Evolutionary conservation across 2,888 invertebrate genomes (phyloP).

Genomic region (Branchellion lobata): DNA sequence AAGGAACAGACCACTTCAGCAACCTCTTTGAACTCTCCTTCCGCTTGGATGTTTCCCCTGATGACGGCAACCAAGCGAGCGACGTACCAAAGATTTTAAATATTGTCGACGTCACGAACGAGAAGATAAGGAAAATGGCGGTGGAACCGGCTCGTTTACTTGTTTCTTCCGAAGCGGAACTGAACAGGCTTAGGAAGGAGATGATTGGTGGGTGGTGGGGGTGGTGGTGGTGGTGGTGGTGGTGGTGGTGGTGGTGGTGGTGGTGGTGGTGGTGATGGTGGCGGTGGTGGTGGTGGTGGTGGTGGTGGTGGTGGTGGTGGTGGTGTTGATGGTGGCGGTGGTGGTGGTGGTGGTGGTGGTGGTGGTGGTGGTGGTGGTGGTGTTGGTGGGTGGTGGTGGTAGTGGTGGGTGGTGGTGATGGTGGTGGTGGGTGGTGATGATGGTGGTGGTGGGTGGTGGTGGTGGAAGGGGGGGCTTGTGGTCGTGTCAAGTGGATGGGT

Average conservation of each 20-base stretch:
- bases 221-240: no score
- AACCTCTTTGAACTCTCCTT: not conserved
- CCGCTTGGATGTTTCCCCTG: not conserved
- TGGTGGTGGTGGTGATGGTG: no score
- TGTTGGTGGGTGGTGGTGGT: not conserved
- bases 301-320: not conserved
- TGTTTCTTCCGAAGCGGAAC: not conserved
- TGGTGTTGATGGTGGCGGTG: no score
- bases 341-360: not conserved
- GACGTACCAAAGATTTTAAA: constrained; percentile 8
- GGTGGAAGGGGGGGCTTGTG: no score
- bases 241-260: no score
- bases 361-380: no score
- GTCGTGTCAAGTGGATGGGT: no score
- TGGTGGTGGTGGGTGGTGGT: no score
- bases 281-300: no score
- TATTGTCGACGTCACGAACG: not conserved
- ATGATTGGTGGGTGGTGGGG: not conserved
- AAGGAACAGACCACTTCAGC: not conserved
- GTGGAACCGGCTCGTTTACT: not conserved
- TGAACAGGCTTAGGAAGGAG: not conserved
- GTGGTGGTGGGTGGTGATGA: not conserved
- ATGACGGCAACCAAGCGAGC: constrained; percentile 5
- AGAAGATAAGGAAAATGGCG: not conserved
- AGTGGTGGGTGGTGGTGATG: no score